phyloP scores from a whole-genome alignment of 2,113 vertebrate species.

The Lucifuga dentata region DNA sequence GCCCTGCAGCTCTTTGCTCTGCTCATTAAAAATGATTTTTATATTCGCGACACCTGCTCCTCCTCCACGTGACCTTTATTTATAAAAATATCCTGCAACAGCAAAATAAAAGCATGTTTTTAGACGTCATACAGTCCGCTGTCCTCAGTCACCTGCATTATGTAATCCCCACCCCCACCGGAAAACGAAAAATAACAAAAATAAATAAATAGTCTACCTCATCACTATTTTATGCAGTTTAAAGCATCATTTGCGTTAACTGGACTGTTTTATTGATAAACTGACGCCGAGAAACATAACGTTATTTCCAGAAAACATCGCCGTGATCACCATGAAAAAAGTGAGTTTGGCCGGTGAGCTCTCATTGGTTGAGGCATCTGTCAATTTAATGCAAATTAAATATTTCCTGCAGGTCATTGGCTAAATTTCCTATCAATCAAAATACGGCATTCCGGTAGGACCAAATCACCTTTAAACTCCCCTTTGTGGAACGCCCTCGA shows the following conservation, averaged over 20 bases:
- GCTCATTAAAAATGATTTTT: not conserved
- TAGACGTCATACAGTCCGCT: not conserved
- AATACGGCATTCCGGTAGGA: constrained; percentile 27
- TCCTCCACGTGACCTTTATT: too few relatives aligned
- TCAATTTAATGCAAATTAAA: not conserved
- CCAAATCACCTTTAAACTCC: constrained; percentile 29
- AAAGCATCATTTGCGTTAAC: too few relatives aligned
- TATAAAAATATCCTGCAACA: too few relatives aligned
- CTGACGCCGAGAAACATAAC: fast-evolving
- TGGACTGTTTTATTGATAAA: not conserved
- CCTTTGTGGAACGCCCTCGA: too few relatives aligned
- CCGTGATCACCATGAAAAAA: constrained; percentile 17
- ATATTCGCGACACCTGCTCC: not conserved
- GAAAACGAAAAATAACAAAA: not conserved
- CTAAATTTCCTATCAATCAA: constrained; percentile 19
- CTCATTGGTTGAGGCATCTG: constrained; percentile 16
- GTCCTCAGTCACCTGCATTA: constrained; percentile 24
- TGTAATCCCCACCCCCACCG: constrained; percentile 14
- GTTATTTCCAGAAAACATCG: not conserved
- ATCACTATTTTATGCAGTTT: too few relatives aligned
- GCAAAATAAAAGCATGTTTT: not conserved
- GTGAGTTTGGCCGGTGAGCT: not conserved
- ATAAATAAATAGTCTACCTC: not conserved
- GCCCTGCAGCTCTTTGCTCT: not conserved
- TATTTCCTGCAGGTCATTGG: not conserved